Evolutionary conservation across 1,140 invertebrate genomes (phyloP), one percentile per base, ranked within the genome.

Genomic region (Pinna nobilis): DNA sequence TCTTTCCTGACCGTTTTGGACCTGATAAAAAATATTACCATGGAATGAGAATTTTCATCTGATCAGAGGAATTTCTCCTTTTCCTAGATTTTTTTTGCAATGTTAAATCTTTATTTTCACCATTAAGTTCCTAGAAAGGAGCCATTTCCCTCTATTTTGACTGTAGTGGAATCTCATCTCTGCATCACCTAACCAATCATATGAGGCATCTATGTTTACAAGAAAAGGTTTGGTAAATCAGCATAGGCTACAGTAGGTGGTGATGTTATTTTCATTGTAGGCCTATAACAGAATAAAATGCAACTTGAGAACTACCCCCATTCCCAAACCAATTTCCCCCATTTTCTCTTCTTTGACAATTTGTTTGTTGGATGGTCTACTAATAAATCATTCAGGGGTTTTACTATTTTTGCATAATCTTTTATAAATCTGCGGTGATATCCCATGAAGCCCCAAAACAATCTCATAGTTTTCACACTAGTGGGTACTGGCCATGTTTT

Each of bases 21-120:
- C 73, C 77, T 90, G 88, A 33, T 82, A 81, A n/a, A 91, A 39
- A 6, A 90, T n/a, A n/a, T n/a, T n/a, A n/a, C n/a, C n/a, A n/a
- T n/a, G n/a, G n/a, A n/a, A n/a, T n/a, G n/a, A n/a, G n/a, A n/a
- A n/a, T n/a, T n/a, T n/a, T n/a, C n/a, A n/a, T n/a, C n/a, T n/a
- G n/a, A n/a, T n/a, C n/a, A n/a, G n/a, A n/a, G n/a, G n/a, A n/a
- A n/a, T n/a, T n/a, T n/a, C n/a, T n/a, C n/a, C n/a, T n/a, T n/a
- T n/a, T n/a, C n/a, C n/a, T n/a, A n/a, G n/a, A n/a, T n/a, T n/a
- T n/a, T n/a, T n/a, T n/a, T n/a, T n/a, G n/a, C n/a, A n/a, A n/a
- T n/a, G n/a, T n/a, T n/a, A n/a, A n/a, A n/a, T n/a, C n/a, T n/a
- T n/a, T n/a, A n/a, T n/a, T n/a, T n/a, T n/a, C n/a, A n/a, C n/a